Conservation (phyloP, 1,140 invertebrate genomes). For the Sycophaga agraensis region DNA sequence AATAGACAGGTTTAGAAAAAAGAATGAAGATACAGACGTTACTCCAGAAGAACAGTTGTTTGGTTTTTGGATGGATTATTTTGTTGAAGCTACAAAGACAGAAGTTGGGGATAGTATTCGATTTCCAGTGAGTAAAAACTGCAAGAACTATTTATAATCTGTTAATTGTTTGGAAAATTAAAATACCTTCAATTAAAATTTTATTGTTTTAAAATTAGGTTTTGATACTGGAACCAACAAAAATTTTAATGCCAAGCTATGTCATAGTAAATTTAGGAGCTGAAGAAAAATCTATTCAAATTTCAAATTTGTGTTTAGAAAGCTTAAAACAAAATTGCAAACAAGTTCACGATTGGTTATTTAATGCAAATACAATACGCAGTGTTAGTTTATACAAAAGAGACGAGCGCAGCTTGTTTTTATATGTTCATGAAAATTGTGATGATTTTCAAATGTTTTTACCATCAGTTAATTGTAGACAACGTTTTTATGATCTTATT, state of each 20-base stretch:
- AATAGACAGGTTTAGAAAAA: constrained; percentile 90
- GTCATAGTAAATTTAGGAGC: constrained; percentile 92
- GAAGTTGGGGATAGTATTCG: constrained; percentile 78
- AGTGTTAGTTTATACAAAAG: constrained; percentile 94
- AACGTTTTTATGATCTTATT: constrained; percentile 80
- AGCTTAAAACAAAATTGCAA: constrained; percentile 74
- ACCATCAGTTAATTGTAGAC: constrained; percentile 82
- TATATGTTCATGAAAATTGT: constrained; percentile 97
- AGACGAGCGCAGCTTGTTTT: constrained; percentile 92
- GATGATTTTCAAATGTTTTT: constrained; percentile 99
- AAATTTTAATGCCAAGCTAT: constrained; percentile 92
- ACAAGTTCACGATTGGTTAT: constrained; percentile 91
- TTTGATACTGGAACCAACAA: constrained; percentile 89
- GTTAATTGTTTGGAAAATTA: too few species aligned
- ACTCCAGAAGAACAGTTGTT: constrained; percentile 87
- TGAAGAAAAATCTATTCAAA: constrained; percentile 87
- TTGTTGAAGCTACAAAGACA: constrained; percentile 82
- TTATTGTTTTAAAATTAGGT: constrained; percentile 60
- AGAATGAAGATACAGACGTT: constrained; percentile 67
- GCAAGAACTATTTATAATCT: too few species aligned
- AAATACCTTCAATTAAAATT: not conserved
- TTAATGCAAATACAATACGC: constrained; percentile 88
- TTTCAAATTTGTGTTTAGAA: constrained; percentile 81
- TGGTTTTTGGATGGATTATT: constrained; percentile 98
- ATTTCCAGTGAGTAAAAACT: constrained; percentile 75